Base-by-base conservation (phyloP, 1,140 invertebrate genomes). In the Orchestia grillus region DNA sequence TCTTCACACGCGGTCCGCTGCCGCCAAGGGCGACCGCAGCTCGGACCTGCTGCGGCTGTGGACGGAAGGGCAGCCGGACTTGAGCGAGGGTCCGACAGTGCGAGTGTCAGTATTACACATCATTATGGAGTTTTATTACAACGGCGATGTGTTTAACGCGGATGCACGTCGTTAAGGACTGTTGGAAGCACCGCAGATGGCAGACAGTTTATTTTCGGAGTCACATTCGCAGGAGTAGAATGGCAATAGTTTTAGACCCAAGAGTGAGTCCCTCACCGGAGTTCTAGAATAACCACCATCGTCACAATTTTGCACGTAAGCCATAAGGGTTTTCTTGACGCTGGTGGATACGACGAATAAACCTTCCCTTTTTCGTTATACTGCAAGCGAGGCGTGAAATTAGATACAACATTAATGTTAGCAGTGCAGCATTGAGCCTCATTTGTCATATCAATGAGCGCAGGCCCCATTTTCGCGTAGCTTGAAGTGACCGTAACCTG, bases 41-140 rank as follows among this genome's bases (percentile, higher is more conserved):
- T 77, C 62, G 88, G 43, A 41, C 88, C 88, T 90, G 41, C 28
- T 41, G 88, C 43, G 88, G 88, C 88, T 42, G 88, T 28, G 88
- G 88, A 90, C n/a, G 88, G 88, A 90, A 90, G 41, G 88, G 42
- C 88, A 42, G n/a, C 43, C 88, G 88, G 28, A 41, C 43, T 41
- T 90, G 88, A 90, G 15, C 88, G 43, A 90, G 88, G 88, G n/a
- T 90, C 41, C 41, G 15, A 42, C 88, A 90, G n/a, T 44, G 42
- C 43, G 41, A 44, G 88, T 90, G 88, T 90, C 88, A 90, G 36
- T 44, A 90, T 90, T 90, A 94, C 92, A 45, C 92, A 94, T 94
- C 92, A 44, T 94, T 94, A 94, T 44, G 44, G 92, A 45, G 92
- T 94, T 94, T 44, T 47, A 45, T 94, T 94, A 94, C 92, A 40